A percentile compares a stretch with the other conserved stretches of the same genome.
phyloP scores from a whole-genome alignment of 2,888 invertebrate genomes.

The Clivina fossor region DNA sequence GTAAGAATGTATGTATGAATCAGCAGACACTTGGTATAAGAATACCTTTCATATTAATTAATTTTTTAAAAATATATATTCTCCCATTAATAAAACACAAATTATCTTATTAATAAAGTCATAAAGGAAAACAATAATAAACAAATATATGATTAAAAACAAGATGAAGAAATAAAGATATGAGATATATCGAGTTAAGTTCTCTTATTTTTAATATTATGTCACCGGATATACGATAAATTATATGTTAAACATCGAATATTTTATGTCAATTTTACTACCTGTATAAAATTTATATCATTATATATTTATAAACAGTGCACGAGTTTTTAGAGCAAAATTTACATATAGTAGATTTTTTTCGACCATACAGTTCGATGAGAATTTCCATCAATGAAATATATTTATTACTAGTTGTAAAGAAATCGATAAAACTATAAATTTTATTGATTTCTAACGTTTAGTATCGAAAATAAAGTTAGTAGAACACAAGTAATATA shows the following conservation, averaged over 20 bases:
- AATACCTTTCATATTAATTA: no score
- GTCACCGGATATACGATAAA: constrained; percentile 14
- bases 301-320: constrained; percentile 15
- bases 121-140: not conserved
- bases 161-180: not conserved
- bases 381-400: constrained; percentile 13
- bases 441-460: no score
- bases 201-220: no score
- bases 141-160: no score
- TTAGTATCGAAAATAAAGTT: no score
- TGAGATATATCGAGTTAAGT: not conserved
- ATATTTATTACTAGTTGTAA: constrained; percentile 11
- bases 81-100: no score
- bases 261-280: constrained; percentile 17
- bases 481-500: no score
- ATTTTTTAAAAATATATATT: no score
- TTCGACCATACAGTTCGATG: constrained; percentile 1
- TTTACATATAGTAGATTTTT: constrained; percentile 18
- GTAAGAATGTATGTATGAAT: no score
- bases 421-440: constrained; percentile 16
- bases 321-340: constrained; percentile 17
- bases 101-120: no score
- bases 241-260: constrained; percentile 4
- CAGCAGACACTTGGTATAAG: no score
- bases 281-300: constrained; percentile 18